A percentile compares a stretch with the other conserved stretches of the same genome.
Conservation (phyloP, 2,888 invertebrate genomes). For the Hetaerina titia region DNA sequence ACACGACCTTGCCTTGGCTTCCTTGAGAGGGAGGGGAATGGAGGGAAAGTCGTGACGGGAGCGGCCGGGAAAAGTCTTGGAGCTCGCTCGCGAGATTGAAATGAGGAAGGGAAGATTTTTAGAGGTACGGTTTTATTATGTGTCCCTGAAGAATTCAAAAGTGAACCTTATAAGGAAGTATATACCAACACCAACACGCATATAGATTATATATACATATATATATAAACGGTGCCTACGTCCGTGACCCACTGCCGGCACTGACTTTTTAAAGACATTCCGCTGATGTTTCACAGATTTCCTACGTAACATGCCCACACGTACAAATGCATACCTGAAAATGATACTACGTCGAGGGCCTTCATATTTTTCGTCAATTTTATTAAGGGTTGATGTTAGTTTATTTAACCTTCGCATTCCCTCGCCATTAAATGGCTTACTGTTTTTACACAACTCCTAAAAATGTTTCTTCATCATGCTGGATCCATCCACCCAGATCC, state of each 20-base stretch:
- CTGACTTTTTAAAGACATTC: neutral
- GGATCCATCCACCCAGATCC: no score
- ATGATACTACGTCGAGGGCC: neutral
- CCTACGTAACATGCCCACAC: neutral
- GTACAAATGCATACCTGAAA: neutral
- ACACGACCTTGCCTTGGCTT: neutral
- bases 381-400: neutral
- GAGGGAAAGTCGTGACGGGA: neutral
- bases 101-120: neutral
- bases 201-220: no score
- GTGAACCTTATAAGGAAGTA: slow-evolving; percentile 28
- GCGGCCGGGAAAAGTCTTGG: neutral
- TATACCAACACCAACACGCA: neutral
- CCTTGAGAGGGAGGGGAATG: neutral
- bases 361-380: neutral
- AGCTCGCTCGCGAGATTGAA: neutral
- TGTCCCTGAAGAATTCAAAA: slow-evolving; percentile 4
- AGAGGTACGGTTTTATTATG: slow-evolving; percentile 13
- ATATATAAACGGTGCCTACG: neutral
- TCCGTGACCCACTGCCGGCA: neutral
- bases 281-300: neutral
- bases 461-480: no score
- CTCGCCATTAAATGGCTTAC: neutral
- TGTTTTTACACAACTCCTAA: neutral
- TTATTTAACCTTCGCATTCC: neutral